Evolutionary conservation across 2,888 invertebrate species (phyloP).

Genomic region (Plebejus anna): DNA sequence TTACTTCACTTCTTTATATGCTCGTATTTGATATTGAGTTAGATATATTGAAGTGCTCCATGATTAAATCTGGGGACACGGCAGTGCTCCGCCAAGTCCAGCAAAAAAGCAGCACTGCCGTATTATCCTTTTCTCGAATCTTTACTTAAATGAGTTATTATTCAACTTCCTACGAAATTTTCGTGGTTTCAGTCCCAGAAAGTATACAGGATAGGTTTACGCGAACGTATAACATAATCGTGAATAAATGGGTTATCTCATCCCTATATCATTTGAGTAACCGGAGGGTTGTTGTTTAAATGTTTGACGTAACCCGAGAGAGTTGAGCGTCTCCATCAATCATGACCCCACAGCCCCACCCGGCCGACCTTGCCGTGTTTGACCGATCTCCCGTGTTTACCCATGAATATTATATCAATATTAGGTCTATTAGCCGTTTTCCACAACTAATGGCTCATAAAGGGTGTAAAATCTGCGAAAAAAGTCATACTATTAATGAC

Average conservation of each 20-base stretch:
- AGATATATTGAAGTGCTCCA: too few relatives aligned
- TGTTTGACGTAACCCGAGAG: constrained; percentile 28
- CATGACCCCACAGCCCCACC: constrained; percentile 15
- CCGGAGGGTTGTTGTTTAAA: constrained; percentile 18
- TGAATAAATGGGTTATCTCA: constrained; percentile 18
- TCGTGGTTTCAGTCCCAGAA: not conserved
- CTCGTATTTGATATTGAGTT: too few relatives aligned
- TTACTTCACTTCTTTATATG: too few relatives aligned
- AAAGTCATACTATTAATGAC: too few relatives aligned
- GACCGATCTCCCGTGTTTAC: constrained; percentile 16
- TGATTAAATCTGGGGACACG: too few relatives aligned
- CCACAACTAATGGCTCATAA: not conserved
- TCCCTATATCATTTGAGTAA: constrained; percentile 19
- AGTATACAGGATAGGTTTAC: not conserved
- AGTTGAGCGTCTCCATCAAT: constrained; percentile 22
- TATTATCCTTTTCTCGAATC: too few relatives aligned
- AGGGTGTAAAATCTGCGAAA: too few relatives aligned
- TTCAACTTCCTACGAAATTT: not conserved
- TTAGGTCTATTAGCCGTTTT: not conserved
- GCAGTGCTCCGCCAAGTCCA: too few relatives aligned
- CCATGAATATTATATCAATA: constrained; percentile 7
- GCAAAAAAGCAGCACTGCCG: too few relatives aligned
- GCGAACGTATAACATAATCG: not conserved
- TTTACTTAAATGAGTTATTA: too few relatives aligned
- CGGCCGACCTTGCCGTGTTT: constrained; percentile 17